phyloP scores from a whole-genome alignment of 35 echinoderm and acorn worm genomes.

The Ophiothrix spiculata region DNA sequence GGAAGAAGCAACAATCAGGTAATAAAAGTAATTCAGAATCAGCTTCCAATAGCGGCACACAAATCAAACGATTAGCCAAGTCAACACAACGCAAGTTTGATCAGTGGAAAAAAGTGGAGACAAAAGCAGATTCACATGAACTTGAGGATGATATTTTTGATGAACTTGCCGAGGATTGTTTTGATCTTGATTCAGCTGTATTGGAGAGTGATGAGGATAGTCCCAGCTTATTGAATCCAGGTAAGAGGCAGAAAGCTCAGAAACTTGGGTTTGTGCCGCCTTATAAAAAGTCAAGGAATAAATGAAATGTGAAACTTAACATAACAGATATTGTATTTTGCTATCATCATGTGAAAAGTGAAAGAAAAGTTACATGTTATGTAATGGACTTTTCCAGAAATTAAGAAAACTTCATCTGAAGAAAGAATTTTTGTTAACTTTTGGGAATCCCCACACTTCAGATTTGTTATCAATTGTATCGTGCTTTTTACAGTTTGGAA shows the following conservation, averaged over 20 bases:
- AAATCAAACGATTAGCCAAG: neutral
- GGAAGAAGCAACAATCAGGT: neutral
- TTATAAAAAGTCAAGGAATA: neutral
- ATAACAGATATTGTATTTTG: too few relatives aligned
- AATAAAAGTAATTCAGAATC: neutral
- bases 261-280: neutral
- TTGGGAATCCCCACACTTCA: too few relatives aligned
- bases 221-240: neutral
- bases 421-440: too few relatives aligned
- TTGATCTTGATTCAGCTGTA: neutral
- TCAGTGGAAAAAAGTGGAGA: neutral
- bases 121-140: neutral
- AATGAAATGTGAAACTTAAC: neutral
- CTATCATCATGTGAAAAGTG: too few relatives aligned
- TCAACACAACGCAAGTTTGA: neutral
- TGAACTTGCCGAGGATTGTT: neutral
- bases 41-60: neutral
- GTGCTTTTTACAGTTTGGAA: too few relatives aligned
- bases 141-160: neutral
- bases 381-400: too few relatives aligned
- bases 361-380: too few relatives aligned
- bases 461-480: too few relatives aligned
- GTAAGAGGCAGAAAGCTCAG: neutral
- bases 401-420: too few relatives aligned
- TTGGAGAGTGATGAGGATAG: neutral